A percentile compares a stretch with the other conserved stretches of the same genome.
These are phyloP conservation scores for Ptychobarbus kaznakovi DNA, from an alignment of 2,797 vertebrate genomes.

Conservation along the genomic window DNA sequence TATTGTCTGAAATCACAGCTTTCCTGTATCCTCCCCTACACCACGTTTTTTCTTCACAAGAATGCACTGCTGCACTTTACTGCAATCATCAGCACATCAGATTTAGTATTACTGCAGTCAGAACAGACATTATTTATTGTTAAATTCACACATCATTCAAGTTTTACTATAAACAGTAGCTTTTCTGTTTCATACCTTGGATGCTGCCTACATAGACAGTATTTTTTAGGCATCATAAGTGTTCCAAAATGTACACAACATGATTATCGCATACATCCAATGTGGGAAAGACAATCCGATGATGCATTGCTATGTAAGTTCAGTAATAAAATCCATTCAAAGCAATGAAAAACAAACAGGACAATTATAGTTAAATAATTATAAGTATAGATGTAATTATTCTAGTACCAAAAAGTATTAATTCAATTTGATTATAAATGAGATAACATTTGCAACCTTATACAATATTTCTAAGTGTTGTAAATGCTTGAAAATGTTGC, in stretches of 20 bases:
- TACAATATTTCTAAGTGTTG: not conserved
- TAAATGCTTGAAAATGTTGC: not conserved
- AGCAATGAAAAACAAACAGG: not conserved
- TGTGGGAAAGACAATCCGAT: not conserved
- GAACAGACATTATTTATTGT: not conserved
- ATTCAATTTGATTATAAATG: not conserved
- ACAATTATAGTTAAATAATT: not conserved
- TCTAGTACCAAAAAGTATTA: not conserved
- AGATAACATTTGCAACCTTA: not conserved
- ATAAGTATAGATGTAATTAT: not conserved
- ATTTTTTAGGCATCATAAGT: not conserved
- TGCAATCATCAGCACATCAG: conserved; percentile 29
- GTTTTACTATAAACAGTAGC: not conserved
- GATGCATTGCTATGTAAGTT: not conserved
- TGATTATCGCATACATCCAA: not conserved
- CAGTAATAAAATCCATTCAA: not conserved
- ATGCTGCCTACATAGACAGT: not conserved
- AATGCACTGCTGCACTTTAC: conserved; percentile 57
- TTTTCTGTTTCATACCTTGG: not conserved
- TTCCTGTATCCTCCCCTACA: conserved; percentile 44
- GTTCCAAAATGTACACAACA: not conserved
- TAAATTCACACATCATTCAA: not conserved
- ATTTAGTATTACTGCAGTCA: not conserved
- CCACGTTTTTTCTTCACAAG: conserved; percentile 65
- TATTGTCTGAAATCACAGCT: conserved; percentile 56